Base-by-base conservation (phyloP, 2,797 vertebrate genomes). In the Chelidonichthys spinosus region DNA sequence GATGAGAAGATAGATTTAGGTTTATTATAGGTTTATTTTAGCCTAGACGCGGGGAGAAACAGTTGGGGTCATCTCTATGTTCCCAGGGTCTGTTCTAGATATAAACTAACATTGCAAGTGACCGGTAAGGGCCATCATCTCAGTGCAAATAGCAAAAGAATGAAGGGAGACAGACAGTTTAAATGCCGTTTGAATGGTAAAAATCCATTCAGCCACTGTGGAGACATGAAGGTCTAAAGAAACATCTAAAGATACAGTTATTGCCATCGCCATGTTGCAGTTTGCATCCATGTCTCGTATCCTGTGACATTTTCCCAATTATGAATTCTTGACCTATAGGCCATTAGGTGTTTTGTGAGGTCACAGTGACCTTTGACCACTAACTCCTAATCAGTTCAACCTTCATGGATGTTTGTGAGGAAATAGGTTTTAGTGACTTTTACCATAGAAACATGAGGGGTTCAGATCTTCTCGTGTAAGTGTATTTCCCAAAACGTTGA, bases 381-480 rank as follows among this genome's bases (percentile, higher is more conserved):
- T n/a, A n/a, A n/a, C n/a, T n/a, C n/a, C n/a, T n/a, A n/a, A n/a
- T n/a, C n/a, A n/a, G n/a, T n/a, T n/a, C n/a, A n/a, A n/a, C n/a
- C n/a, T n/a, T n/a, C n/a, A n/a, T n/a, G n/a, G n/a, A n/a, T n/a
- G n/a, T 25, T 25, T 25, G 25, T 11, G 7, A 13, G n/a, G 13
- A 60, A 40, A 42, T 14, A 36, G 3, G 10, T 43, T 63, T 37
- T 37, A 35, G 10, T 5, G 15, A 6, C 13, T 7, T 58, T 65
- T 36, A 36, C 35, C n/a, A 63, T 7, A 15, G 4, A 69, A n/a
- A 68, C 36, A 6, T 43, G 35, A 53, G 10, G 15, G 0, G 1
- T 37, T 18, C 11, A n/a, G 33, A 77, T 63, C 32, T 43, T 76
- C 62, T 71, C 53, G 47, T 56, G 2, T 8, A 3, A 59, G 7